phyloP scores from a whole-genome alignment of 2,888 invertebrate genomes.

The Caenorhabditis angaria region DNA sequence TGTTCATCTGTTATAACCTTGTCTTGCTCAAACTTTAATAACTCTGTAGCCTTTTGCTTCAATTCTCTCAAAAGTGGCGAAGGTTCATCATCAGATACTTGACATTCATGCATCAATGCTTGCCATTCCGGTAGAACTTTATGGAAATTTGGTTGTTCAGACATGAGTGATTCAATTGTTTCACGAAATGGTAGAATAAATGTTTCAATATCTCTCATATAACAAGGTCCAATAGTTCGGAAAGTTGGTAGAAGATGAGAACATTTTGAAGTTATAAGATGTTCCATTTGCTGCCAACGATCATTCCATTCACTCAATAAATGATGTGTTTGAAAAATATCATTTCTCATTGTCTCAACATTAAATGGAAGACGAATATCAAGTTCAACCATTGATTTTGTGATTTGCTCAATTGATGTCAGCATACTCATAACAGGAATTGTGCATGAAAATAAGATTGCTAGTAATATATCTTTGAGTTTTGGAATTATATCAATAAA shows the following conservation, averaged over 20 bases:
- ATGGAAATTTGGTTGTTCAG: conserved; percentile 47
- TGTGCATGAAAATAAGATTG: conserved; percentile 32
- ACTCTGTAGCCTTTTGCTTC: conserved; percentile 31
- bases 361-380: conserved; percentile 45
- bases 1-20: conserved; percentile 56
- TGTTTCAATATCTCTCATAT: conserved; percentile 54
- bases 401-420: conserved; percentile 34
- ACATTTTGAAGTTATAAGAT: conserved; percentile 25
- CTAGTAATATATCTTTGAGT: conserved; percentile 41
- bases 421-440: conserved; percentile 45
- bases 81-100: conserved; percentile 45
- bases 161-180: conserved; percentile 50
- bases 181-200: conserved; percentile 66
- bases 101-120: conserved; percentile 53
- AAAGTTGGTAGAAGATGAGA: conserved; percentile 24
- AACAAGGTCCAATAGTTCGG: conserved; percentile 25
- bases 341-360: conserved; percentile 9
- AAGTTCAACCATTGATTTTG: conserved; percentile 23
- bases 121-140: conserved; percentile 53
- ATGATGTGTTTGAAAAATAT: conserved; percentile 44
- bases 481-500: conserved; percentile 43
- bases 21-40: conserved; percentile 34
- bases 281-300: conserved; percentile 30
- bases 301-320: conserved; percentile 49
- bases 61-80: conserved; percentile 37